phyloP scores from a whole-genome alignment of 2,888 invertebrate genomes.

The Ochlodes sylvanus region DNA sequence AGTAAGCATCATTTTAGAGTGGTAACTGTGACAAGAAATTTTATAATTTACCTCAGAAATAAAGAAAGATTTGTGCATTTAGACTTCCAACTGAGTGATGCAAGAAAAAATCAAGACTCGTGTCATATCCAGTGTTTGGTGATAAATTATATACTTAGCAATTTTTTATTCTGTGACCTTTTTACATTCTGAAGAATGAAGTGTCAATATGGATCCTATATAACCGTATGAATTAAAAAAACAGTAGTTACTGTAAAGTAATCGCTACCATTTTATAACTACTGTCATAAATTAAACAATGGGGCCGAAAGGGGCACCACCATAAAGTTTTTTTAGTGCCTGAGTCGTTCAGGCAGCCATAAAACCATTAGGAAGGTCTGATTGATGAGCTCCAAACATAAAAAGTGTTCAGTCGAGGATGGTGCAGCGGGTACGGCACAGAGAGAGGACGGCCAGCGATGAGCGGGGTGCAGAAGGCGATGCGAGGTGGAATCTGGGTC shows the following conservation, averaged over 20 bases:
- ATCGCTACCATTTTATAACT: constrained; percentile 65
- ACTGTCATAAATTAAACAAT: constrained; percentile 69
- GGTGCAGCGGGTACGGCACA: constrained; percentile 63
- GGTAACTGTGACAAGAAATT: constrained; percentile 46
- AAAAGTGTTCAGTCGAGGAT: constrained; percentile 69
- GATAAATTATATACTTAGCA: constrained; percentile 60
- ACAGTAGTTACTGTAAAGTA: constrained; percentile 56
- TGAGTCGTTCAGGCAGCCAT: constrained; percentile 63
- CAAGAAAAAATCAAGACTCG: constrained; percentile 9
- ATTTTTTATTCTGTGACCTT: constrained; percentile 74
- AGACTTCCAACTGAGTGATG: not conserved
- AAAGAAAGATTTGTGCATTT: constrained; percentile 1
- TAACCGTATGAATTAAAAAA: constrained; percentile 58
- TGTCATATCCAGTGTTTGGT: constrained; percentile 8
- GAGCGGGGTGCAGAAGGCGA: constrained; percentile 70
- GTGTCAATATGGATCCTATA: constrained; percentile 66
- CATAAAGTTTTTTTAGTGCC: constrained; percentile 72
- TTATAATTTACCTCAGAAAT: constrained; percentile 28
- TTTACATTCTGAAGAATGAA: constrained; percentile 54
- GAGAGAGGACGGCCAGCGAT: constrained; percentile 71
- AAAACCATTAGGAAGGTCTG: constrained; percentile 66
- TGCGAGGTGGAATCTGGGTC: constrained; percentile 67
- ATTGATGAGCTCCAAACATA: constrained; percentile 67
- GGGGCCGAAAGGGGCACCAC: constrained; percentile 79
- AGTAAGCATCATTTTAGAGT: constrained; percentile 46